Base-by-base conservation (phyloP, 2,888 invertebrate species). In the Lasius platythorax region DNA sequence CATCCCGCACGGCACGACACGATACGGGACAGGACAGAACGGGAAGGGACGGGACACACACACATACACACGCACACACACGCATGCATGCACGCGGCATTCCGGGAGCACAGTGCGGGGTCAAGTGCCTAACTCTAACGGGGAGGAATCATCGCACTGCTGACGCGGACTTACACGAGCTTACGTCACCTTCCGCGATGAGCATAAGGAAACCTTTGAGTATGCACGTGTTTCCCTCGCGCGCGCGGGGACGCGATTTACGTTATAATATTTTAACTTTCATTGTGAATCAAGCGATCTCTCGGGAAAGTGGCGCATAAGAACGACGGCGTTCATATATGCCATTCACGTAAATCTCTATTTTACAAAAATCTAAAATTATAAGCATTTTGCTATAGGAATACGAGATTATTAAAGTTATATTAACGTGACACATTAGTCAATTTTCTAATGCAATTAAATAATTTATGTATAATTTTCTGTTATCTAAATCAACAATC, bases 91-190 rank as follows among this genome's bases (percentile, higher is more conserved):
- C 61, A 81, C 37, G 61, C 46, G 37, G 73, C 74, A 81, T 81
- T 81, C 74, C 79, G 74, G 79, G 79, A 81, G 79, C 61, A 53
- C 53, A 37, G 61, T 73, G 46, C 73, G 50, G 74, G 79, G 79
- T 81, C 79, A 81, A 81, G 73, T 81, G 79, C 58, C 79, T 81
- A 73, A 81, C 79, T 81, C 79, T 81, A 81, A 81, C 79, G 73
- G 79, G 61, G 79, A 81, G 79, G 70, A 43, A 81, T 81, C 61
- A 81, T 81, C 61, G 73, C 37, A 33, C 79, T 72, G 73, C 73
- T 72, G 79, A 79, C 72, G 79, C 73, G 43, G 58, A 79, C 46
- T 43, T 72, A 72, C 46, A 79, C 61, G 73, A 11, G 61, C 79
- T 79, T 81, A 81, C 79, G 79, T 81, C 79, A 81, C 12, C 79